Evolutionary conservation across 2,113 vertebrate species (phyloP), one percentile per base, ranked within the genome.

Genomic region (Lethenteron camtschaticum): DNA sequence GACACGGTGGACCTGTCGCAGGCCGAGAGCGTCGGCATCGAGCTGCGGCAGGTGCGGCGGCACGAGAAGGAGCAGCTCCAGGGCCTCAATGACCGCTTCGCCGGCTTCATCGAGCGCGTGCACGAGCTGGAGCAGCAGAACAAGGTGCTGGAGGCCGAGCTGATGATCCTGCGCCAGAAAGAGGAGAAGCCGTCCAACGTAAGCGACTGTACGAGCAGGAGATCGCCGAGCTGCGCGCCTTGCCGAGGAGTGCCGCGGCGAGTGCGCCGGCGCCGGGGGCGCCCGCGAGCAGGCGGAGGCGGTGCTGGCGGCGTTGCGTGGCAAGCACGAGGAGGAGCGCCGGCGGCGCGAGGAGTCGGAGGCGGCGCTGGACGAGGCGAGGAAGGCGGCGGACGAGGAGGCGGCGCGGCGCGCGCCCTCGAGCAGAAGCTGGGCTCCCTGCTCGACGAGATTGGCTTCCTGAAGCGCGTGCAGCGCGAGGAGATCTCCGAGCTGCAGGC

Each of bases 21-120:
- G 41, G 41, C 41, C 41, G 41, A 41, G 41, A 41, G 41, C 41
- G 41, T 41, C 41, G 78, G 75, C 80, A 68, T 79, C 79, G 1
- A 76, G 73, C 76, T 77, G 81, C 73, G 79, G 73, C 58, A 76
- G 81, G 57, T 84, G 69, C 78, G 84, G 16, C 77, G 79, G 56
- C 76, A 77, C 3, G 81, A 82, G 72, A 83, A 79, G 70, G 75
- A 83, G 57, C 2, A 73, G 72, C 78, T 84, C 60, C 80, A 71
- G 2, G 79, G 79, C 12, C 76, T 83, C 18, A 84, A 83, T 71
- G 77, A 77, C 14, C 81, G 83, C 2, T 80, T 84, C 2, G 79
- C 81, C 0, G 77, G 79, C 2, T 84, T 81, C 74, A 81, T 82
- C 68, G 78, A 80, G 10, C 83, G 79, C 72, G 82, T 83, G 70